Evolutionary conservation across 2,797 vertebrate species (phyloP), one percentile per base, ranked within the genome.

Genomic region (Parauchenoglanis punctatus): DNA sequence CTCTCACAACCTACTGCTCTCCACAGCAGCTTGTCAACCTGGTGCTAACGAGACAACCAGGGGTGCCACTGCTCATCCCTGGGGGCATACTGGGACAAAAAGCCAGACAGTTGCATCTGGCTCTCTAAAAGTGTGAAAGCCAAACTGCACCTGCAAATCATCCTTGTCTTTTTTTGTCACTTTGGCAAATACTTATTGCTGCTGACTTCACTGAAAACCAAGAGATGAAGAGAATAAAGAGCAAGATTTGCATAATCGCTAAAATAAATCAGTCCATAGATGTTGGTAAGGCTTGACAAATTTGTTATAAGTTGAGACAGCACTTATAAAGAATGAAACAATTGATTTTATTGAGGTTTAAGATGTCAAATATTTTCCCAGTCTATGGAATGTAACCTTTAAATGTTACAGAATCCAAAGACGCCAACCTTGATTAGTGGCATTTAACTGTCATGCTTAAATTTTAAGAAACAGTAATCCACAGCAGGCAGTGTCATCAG

Each of bases 41-140:
- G 81, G 90, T 89, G 93, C 94, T 96, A 96, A 96, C 93, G 88
- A 95, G 95, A 84, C 88, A 91, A 93, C 91, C 84, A 63, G n/a
- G 92, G 91, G 93, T 94, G 87, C 89, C 88, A 86, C 84, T 86
- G 83, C 87, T 89, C 89, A 90, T 90, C 91, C 91, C 89, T 87
- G 87, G 80, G 88, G 91, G 92, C 91, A 49, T 90, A 73, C n/a
- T 83, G 85, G 63, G 18, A 87, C 75, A 87, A 40, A 70, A 77
- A 83, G 58, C 54, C 44, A 84, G 80, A 85, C 82, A 85, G 77
- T 75, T 86, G 65, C 68, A 15, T 80, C 49, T 85, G 28, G 68
- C 10, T 72, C 44, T 83, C 56, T 7, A 77, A 18, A 85, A 84
- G 73, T 65, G 17, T 63, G n/a, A 72, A 52, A 80, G 46, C 56